Evolutionary conservation across 1,140 invertebrate genomes (phyloP).

Genomic region (Temnothorax curvispinosus): DNA sequence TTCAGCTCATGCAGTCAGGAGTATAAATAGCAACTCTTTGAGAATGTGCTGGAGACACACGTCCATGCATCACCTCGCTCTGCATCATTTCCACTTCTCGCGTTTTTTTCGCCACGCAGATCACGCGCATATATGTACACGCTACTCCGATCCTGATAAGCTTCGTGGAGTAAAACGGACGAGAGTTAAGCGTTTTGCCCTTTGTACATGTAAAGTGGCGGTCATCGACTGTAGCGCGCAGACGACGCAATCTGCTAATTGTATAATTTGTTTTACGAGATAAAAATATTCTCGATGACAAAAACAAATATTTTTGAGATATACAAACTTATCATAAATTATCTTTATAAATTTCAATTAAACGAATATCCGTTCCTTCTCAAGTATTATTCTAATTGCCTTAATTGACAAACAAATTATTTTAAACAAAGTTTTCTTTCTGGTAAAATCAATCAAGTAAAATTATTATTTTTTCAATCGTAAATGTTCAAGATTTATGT

Average conservation of each 20-base stretch:
- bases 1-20: constrained; percentile 77
- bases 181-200: neutral
- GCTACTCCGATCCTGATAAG: neutral
- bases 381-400: neutral
- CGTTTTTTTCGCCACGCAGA: neutral
- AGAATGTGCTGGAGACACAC: constrained; percentile 75
- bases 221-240: neutral
- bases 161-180: neutral
- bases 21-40: constrained; percentile 82
- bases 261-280: neutral
- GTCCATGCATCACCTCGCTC: constrained; percentile 70
- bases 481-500: neutral
- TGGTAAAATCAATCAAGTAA: neutral
- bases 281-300: neutral
- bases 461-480: neutral
- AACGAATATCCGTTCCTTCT: neutral
- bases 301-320: neutral
- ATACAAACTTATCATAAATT: neutral
- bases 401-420: neutral
- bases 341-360: neutral
- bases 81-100: constrained; percentile 58
- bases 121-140: constrained; percentile 23
- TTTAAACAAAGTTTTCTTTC: neutral
- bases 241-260: neutral
- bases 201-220: neutral